Evolutionary conservation across 2,888 invertebrate genomes (phyloP).

Genomic region (Ctenicera cuprea): DNA sequence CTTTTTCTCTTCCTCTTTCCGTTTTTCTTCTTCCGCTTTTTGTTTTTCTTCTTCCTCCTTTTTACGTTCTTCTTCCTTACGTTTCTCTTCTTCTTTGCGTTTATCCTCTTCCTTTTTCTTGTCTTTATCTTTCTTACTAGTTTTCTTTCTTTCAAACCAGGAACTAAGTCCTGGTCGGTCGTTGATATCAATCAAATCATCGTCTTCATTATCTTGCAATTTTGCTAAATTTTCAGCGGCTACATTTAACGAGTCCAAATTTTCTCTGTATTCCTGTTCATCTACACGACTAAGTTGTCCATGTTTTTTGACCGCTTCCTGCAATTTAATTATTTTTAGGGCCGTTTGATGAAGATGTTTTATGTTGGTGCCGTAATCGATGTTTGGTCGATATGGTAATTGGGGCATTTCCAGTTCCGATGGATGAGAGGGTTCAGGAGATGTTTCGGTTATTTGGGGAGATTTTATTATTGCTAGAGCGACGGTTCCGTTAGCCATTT

Average conservation of each 20-base stretch:
- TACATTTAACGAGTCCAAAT: conserved; percentile 71
- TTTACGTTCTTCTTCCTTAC: conserved; percentile 57
- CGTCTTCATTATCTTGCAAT: conserved; percentile 63
- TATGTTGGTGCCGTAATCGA: conserved; percentile 74
- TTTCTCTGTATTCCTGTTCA: conserved; percentile 76
- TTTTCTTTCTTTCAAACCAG: conserved; percentile 68
- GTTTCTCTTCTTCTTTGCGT: conserved; percentile 56
- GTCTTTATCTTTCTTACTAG: conserved; percentile 51
- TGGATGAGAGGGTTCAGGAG: conserved; percentile 50
- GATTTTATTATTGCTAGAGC: conserved; percentile 70
- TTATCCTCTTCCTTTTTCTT: conserved; percentile 48
- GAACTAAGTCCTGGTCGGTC: conserved; percentile 64
- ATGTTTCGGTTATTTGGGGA: conserved; percentile 57
- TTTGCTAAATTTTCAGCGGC: conserved; percentile 67
- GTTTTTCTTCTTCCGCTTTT: conserved; percentile 58
- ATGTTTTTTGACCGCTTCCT: conserved; percentile 77
- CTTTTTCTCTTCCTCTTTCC: conserved; percentile 57
- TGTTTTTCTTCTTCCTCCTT: conserved; percentile 52
- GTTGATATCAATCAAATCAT: conserved; percentile 52
- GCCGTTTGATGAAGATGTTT: conserved; percentile 77
- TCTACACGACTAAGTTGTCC: conserved; percentile 76
- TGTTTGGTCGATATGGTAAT: conserved; percentile 65
- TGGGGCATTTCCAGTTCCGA: conserved; percentile 67
- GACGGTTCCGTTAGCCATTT: conserved; percentile 73
- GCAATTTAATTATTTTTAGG: conserved; percentile 76